These are phyloP conservation scores for Agriopis aurantiaria DNA, from an alignment of 2,888 invertebrate species.

Conservation along the genomic window DNA sequence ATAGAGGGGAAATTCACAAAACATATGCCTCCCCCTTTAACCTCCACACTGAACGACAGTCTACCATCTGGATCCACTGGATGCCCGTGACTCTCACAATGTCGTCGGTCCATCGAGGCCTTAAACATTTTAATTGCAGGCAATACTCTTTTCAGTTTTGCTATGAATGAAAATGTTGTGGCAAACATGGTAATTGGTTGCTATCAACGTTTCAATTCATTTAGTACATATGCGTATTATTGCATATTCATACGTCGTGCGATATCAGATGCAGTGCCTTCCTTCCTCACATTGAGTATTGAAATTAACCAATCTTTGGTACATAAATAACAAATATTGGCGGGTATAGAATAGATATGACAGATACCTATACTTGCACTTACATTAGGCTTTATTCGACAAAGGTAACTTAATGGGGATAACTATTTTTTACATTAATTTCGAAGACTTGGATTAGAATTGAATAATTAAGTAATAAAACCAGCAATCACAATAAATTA, in stretches of 20 bases:
- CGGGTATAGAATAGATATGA: constrained; percentile 17
- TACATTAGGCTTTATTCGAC: constrained; percentile 37
- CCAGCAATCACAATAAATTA: constrained; percentile 48
- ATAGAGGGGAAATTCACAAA: neutral
- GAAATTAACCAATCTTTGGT: constrained; percentile 48
- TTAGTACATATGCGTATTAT: constrained; percentile 3
- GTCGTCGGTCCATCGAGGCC: too few species aligned
- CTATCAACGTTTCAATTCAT: neutral
- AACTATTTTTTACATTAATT: constrained; percentile 32
- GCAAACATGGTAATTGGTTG: too few species aligned
- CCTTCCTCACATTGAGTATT: constrained; percentile 43
- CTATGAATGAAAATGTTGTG: too few species aligned
- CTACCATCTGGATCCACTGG: too few species aligned
- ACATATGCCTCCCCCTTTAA: too few species aligned
- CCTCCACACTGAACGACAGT: too few species aligned
- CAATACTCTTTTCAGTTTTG: too few species aligned
- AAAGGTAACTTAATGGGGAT: constrained; percentile 34
- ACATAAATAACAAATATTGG: constrained; percentile 35
- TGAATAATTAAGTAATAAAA: constrained; percentile 35
- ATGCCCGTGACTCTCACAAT: too few species aligned
- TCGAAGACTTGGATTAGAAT: constrained; percentile 42
- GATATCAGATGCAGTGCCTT: constrained; percentile 20
- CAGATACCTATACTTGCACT: constrained; percentile 32
- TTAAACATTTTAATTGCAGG: too few species aligned
- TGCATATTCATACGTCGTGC: neutral